phyloP scores from a whole-genome alignment of 2,888 invertebrate genomes.

The Eupithecia inturbata region DNA sequence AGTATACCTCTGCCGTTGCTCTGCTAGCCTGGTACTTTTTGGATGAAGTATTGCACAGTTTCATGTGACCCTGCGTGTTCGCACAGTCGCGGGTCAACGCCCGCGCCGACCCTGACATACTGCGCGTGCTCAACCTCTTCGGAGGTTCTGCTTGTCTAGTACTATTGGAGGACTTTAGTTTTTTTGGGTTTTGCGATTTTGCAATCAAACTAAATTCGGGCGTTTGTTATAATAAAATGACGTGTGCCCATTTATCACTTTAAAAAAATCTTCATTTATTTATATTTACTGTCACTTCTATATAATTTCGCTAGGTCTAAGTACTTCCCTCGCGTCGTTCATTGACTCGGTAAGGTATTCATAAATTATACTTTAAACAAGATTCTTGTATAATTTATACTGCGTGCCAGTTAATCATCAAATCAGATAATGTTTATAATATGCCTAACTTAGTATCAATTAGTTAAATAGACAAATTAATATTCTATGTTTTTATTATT shows the following conservation, averaged over 20 bases:
- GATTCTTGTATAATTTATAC: slow-evolving; percentile 15
- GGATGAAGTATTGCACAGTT: slow-evolving; percentile 17
- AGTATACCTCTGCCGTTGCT: slow-evolving; percentile 9
- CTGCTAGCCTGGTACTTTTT: slow-evolving; percentile 30
- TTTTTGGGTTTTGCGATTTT: slow-evolving; percentile 18
- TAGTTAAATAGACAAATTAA: slow-evolving; percentile 2
- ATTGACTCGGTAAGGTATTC: slow-evolving; percentile 32
- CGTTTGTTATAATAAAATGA: not conserved
- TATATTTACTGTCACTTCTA: not conserved
- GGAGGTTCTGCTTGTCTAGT: slow-evolving; percentile 21
- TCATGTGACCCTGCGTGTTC: slow-evolving; percentile 31
- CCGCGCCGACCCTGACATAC: slow-evolving; percentile 43
- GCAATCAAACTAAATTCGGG: not conserved
- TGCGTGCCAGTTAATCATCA: slow-evolving; percentile 18
- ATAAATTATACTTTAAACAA: slow-evolving; percentile 8
- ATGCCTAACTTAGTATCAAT: not conserved
- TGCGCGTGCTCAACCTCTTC: slow-evolving; percentile 17
- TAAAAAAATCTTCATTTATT: not conserved
- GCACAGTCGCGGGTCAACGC: slow-evolving; percentile 37
- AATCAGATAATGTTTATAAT: slow-evolving; percentile 1
- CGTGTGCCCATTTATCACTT: not conserved
- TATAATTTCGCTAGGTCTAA: not conserved
- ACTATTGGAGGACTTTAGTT: slow-evolving; percentile 12
- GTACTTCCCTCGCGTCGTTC: slow-evolving; percentile 26
- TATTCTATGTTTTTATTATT: too few species aligned